phyloP scores from a whole-genome alignment of 1,140 invertebrate species.

The Semibalanus balanoides region DNA sequence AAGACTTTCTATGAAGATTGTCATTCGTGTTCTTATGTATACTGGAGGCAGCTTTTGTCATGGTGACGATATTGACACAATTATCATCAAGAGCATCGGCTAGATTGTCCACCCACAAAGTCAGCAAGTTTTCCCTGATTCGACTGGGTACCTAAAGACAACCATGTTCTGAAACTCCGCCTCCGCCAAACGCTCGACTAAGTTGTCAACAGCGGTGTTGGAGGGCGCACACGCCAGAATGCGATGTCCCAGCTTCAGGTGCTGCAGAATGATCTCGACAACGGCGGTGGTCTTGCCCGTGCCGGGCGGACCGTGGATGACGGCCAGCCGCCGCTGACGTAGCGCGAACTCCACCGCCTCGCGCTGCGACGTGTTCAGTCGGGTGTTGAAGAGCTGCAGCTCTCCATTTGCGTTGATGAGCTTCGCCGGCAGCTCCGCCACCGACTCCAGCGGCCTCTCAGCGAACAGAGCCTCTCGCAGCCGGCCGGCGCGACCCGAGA shows the following conservation, averaged over 20 bases:
- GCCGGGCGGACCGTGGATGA: slow-evolving; percentile 41
- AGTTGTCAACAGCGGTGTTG: slow-evolving; percentile 48
- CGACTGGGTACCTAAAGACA: slow-evolving; percentile 44
- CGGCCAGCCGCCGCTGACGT: slow-evolving; percentile 35
- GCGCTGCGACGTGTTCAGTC: slow-evolving; percentile 47
- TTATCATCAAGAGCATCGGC: not conserved
- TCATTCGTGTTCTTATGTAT: not conserved
- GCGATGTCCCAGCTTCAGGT: slow-evolving; percentile 32
- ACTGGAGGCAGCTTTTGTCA: too few species aligned
- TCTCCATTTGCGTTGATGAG: slow-evolving; percentile 66
- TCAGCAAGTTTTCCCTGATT: slow-evolving; percentile 35
- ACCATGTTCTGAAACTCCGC: slow-evolving; percentile 28
- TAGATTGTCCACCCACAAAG: slow-evolving; percentile 36
- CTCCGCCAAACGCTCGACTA: slow-evolving; percentile 36
- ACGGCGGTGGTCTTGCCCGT: slow-evolving; percentile 54
- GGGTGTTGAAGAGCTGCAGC: slow-evolving; percentile 83
- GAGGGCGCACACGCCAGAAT: slow-evolving; percentile 45
- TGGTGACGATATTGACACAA: not conserved
- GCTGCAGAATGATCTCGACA: slow-evolving; percentile 43
- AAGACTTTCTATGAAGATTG: not conserved
- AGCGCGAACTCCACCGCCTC: slow-evolving; percentile 42
- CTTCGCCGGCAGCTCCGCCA: slow-evolving; percentile 47
- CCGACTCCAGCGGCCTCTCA: not conserved
- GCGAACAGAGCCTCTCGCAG: not conserved
- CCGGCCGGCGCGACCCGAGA: too few species aligned